phyloP scores from a whole-genome alignment of 2,888 invertebrate species.

The Caenorhabditis japonica region DNA sequence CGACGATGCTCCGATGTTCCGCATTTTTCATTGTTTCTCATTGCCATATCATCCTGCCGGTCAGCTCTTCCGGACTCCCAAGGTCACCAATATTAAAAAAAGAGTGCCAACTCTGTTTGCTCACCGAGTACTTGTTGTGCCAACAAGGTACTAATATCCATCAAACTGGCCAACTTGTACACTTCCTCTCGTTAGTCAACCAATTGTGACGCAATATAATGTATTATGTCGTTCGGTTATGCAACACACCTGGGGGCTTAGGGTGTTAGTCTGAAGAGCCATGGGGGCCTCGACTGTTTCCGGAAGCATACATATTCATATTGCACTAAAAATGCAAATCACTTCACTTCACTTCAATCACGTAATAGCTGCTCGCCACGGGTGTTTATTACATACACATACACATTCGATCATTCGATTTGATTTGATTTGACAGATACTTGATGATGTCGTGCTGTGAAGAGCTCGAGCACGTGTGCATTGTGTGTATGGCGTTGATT shows the following conservation, averaged over 20 bases:
- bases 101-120: constrained; percentile 21
- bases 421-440: constrained; percentile 44
- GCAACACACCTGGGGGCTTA: constrained; percentile 6
- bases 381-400: background rate
- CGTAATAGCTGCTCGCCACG: constrained; percentile 22
- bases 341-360: constrained; percentile 49
- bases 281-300: too few relatives aligned
- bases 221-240: constrained; percentile 33
- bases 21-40: too few relatives aligned
- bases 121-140: constrained; percentile 34
- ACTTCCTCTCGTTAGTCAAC: background rate
- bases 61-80: too few relatives aligned
- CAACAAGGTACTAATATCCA: constrained; percentile 24
- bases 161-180: background rate
- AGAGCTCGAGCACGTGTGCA: constrained; percentile 21
- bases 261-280: constrained; percentile 1
- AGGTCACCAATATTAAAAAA: constrained; percentile 20
- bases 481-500: background rate
- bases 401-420: too few relatives aligned
- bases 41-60: too few relatives aligned
- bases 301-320: too few relatives aligned
- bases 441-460: constrained; percentile 29
- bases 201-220: constrained; percentile 35
- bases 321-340: constrained; percentile 44
- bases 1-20: too few relatives aligned